phyloP scores from a whole-genome alignment of 1,140 invertebrate genomes.

The Atta cephalotes region DNA sequence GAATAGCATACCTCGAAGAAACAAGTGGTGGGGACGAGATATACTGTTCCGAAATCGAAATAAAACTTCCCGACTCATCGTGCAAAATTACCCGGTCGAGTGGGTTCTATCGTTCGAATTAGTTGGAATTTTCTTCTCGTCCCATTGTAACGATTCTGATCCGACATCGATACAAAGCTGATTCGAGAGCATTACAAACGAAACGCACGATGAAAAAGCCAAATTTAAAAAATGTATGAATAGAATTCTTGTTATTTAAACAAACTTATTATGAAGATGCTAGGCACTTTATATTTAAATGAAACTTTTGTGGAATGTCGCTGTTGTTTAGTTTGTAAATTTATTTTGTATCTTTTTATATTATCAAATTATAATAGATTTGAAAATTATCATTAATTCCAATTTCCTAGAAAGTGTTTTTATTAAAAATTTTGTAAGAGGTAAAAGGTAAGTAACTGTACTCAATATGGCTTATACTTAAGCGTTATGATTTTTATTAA shows the following conservation, averaged over 20 bases:
- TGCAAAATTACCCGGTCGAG: slow-evolving; percentile 80
- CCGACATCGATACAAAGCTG: slow-evolving; percentile 79
- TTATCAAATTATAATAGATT: background rate
- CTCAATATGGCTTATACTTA: too few species aligned
- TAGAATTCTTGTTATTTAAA: slow-evolving; percentile 44
- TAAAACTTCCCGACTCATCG: slow-evolving; percentile 78
- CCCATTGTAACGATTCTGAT: slow-evolving; percentile 73
- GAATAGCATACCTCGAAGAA: slow-evolving; percentile 26
- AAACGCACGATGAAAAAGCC: slow-evolving; percentile 30
- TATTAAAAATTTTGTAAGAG: background rate
- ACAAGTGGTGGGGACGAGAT: slow-evolving; percentile 24
- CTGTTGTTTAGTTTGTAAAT: background rate
- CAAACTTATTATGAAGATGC: slow-evolving; percentile 27
- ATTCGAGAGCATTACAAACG: slow-evolving; percentile 45
- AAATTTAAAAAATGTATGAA: slow-evolving; percentile 11
- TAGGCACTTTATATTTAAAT: background rate
- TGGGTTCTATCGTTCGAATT: slow-evolving; percentile 76
- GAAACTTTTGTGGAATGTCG: background rate
- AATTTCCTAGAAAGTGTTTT: background rate
- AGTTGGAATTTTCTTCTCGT: slow-evolving; percentile 78
- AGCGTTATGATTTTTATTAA: too few species aligned
- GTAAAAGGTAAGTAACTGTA: background rate
- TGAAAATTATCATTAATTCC: background rate
- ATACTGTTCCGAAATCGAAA: slow-evolving; percentile 66
- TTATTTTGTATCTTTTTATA: background rate